Percentiles rank a stretch among this genome's conserved stretches.
Evolutionary conservation across 2,113 vertebrate genomes (phyloP).

Genomic region (Ochotona curzoniae): DNA sequence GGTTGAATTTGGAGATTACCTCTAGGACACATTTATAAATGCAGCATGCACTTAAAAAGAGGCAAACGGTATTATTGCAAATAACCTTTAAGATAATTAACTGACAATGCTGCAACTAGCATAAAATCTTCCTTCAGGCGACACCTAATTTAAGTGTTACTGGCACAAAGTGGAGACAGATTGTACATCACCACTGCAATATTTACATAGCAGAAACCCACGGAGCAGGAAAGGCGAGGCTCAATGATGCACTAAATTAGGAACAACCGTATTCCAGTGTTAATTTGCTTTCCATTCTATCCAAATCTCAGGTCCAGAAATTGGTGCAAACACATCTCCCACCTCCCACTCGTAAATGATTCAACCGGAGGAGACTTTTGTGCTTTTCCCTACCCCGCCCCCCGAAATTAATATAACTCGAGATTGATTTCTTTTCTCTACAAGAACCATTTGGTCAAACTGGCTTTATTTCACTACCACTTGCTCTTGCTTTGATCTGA

Average conservation of each 20-base stretch:
- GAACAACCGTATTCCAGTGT: conserved; percentile 96
- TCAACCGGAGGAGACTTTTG: conserved; percentile 73
- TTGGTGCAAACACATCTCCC: conserved; percentile 84
- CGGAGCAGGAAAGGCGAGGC: conserved; percentile 95
- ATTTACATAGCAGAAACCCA: conserved; percentile 97
- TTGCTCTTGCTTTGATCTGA: conserved; percentile 77
- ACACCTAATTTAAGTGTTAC: conserved; percentile 97
- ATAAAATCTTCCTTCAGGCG: conserved; percentile 96
- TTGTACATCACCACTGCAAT: conserved; percentile 94
- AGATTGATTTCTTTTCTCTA: conserved; percentile 75
- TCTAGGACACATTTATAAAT: conserved; percentile 82
- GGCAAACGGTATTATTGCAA: conserved; percentile 90
- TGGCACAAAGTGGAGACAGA: conserved; percentile 98
- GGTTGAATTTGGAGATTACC: conserved; percentile 69
- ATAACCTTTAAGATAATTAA: conserved; percentile 94
- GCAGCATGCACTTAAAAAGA: conserved; percentile 86
- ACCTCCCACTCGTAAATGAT: conserved; percentile 83
- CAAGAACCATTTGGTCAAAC: conserved; percentile 73
- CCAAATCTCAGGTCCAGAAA: conserved; percentile 89
- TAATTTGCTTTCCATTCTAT: conserved; percentile 92
- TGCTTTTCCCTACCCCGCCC: not conserved
- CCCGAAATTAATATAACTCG: conserved; percentile 62
- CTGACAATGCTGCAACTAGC: conserved; percentile 90
- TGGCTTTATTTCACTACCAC: conserved; percentile 71
- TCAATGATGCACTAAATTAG: conserved; percentile 99